Conservation (phyloP, 2,888 invertebrate species). For the Scaeva pyrastri region DNA sequence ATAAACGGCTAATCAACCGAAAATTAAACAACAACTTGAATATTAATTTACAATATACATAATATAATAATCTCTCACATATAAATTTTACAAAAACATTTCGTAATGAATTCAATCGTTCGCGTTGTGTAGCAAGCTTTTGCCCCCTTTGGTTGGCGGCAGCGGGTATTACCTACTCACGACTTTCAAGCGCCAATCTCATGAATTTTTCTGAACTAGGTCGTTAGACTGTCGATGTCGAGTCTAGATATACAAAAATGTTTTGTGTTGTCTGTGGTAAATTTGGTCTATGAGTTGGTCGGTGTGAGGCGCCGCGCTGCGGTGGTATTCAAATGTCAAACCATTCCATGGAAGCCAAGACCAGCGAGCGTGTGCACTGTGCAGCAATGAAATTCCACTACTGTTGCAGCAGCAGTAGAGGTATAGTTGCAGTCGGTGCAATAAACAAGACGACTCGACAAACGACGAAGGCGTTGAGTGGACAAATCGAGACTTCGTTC, state of each 20-base stretch:
- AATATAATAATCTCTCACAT: constrained; percentile 1
- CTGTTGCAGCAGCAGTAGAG: background rate
- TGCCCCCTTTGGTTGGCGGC: background rate
- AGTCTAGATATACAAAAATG: background rate
- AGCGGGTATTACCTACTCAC: constrained; percentile 40
- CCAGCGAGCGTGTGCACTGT: constrained; percentile 7
- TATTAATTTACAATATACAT: constrained; percentile 47
- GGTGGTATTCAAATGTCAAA: constrained; percentile 64
- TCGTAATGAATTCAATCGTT: constrained; percentile 40
- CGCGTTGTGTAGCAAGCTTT: background rate
- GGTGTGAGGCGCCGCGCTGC: background rate
- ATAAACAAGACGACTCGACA: constrained; percentile 54
- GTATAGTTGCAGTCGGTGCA: background rate
- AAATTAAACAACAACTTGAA: constrained; percentile 41
- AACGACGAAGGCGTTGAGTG: constrained; percentile 68
- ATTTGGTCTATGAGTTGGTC: background rate
- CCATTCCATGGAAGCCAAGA: constrained; percentile 25
- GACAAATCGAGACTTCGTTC: constrained; percentile 43
- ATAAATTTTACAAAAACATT: constrained; percentile 28
- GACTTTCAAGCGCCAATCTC: constrained; percentile 51
- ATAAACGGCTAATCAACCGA: constrained; percentile 35
- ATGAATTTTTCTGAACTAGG: constrained; percentile 61
- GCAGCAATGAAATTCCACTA: constrained; percentile 48
- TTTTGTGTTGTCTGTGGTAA: background rate
- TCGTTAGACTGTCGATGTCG: constrained; percentile 44